Conservation (phyloP, 2,888 invertebrate species). For the Stenodema calcarata region DNA sequence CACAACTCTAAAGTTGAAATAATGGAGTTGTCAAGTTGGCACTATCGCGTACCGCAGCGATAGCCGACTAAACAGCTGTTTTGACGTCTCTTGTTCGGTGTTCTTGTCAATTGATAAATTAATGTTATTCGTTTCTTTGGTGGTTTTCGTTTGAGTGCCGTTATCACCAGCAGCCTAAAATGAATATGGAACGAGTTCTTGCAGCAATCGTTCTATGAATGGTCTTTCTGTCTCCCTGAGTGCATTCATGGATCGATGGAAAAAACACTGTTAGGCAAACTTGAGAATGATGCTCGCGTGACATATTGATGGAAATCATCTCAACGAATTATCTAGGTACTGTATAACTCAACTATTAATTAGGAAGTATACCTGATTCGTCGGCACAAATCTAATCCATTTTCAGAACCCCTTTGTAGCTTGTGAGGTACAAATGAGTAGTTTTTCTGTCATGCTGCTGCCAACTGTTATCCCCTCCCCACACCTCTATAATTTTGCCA, state of each 20-base stretch:
- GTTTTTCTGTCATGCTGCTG: not conserved
- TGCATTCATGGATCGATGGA: constrained; percentile 54
- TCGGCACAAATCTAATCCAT: not conserved
- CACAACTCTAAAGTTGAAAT: no score
- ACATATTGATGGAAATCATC: constrained; percentile 51
- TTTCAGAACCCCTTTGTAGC: not conserved
- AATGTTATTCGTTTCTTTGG: not conserved
- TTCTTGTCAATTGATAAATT: constrained; percentile 36
- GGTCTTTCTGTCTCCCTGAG: not conserved
- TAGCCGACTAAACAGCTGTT: constrained; percentile 7
- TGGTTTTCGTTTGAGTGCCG: not conserved
- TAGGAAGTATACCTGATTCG: not conserved
- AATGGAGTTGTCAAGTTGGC: not conserved
- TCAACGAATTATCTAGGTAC: constrained; percentile 27
- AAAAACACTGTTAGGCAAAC: constrained; percentile 50
- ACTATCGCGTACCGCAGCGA: constrained; percentile 15
- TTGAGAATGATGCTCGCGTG: constrained; percentile 31
- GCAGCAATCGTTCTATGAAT: not conserved
- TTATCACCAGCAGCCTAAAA: not conserved
- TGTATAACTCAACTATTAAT: not conserved
- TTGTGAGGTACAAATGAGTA: constrained; percentile 4
- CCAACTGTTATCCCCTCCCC: not conserved
- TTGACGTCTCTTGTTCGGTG: constrained; percentile 9
- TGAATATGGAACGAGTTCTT: not conserved
- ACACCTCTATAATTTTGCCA: constrained; percentile 23